Base-by-base conservation (phyloP, 1,140 invertebrate genomes). In the Drosophila pachea region DNA sequence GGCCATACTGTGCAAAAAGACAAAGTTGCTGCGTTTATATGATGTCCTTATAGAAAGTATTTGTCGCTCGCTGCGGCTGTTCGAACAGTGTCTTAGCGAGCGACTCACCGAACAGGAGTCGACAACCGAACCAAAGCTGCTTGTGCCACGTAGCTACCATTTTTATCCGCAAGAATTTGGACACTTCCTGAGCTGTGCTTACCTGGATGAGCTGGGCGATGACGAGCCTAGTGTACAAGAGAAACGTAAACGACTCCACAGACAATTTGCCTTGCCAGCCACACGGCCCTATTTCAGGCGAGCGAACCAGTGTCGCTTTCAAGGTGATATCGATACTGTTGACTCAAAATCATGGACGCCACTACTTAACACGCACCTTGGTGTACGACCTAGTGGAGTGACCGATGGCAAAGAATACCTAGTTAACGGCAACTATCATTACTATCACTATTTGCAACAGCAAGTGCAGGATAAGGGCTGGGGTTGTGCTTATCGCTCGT, bases 401-500 rank as follows among this genome's bases (percentile, higher is more conserved):
- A 87, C 60, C 29, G 84, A 83, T 56, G 76, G 79, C 58, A 78
- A 81, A 35, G 78, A 88, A 65, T 88, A 84, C 59, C 61, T 95
- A 32, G 96, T 99, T 2, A 90, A 94, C 68, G 98, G 98, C 4
- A 92, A 93, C 56, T 99, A 99, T 89, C 91, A 93, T 2, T 99
- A 99, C 91, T 94, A 98, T 90, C 98, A 99, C 90, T 99, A 99
- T 86, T 95, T 97, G 93, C 98, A 99, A 91, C 94, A 99, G 87
- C 92, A 93, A 74, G 94, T 98, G 86, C 95, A 99, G 90, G 99
- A 99, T 88, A 94, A 95, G 90, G 98, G 97, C 31, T 99, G 99
- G 99, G 99, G 99, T 11, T 99, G 99, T 92, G 98, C 99, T 2
- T 99, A 99, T 86, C 92, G 99, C 65, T 99, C 98, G 5, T 91